Base-by-base conservation (phyloP, 2,888 invertebrate genomes). In the Drosophila macrospina region DNA sequence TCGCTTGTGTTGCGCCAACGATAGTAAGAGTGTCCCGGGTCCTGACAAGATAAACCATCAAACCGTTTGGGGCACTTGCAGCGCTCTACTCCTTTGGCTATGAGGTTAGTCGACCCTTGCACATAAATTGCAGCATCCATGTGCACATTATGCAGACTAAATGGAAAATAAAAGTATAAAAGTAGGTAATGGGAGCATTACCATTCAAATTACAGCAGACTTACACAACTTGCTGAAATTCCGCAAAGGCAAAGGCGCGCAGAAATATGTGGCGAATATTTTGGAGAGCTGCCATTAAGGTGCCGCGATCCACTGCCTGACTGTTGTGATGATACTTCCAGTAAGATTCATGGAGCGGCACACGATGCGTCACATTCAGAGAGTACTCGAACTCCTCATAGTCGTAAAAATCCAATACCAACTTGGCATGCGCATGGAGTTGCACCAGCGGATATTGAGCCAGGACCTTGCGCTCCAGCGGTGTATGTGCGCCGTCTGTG, bases 201-300 rank as follows among this genome's bases (percentile, higher is more conserved):
- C 28, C 5, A 28, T 5, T 4, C 1, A 16, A 26, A 1, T 30
- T 11, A 8, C 13, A 13, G 0, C 5, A 5, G 26, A 90, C 93
- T 91, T 92, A 95, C 95, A 93, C 93, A 50, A 94, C 93, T 91
- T 93, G 93, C 8, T 93, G 93, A 75, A 94, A 94, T 69, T 95
- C 94, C 0, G 94, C 93, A 65, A 94, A 93, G 63, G 94, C 94
- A 0, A 95, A 94, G 1, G 95, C 96, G 50, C 97, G 93, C 41
- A 99, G 93, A 44, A 97, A 94, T 69, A 98, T 94, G 74, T 96
- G 95, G 65, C 96, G 95, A 0, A 99, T 93, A 84, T 97, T 96
- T 89, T 98, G 97, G 67, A 99, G 93, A 0, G 97, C 96, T n/a
- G 98, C 94, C 98, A 99, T 98, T 88, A 99, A 93, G 32, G 96